Evolutionary conservation across 1,140 invertebrate genomes (phyloP).

Genomic region (Papilio helenus): DNA sequence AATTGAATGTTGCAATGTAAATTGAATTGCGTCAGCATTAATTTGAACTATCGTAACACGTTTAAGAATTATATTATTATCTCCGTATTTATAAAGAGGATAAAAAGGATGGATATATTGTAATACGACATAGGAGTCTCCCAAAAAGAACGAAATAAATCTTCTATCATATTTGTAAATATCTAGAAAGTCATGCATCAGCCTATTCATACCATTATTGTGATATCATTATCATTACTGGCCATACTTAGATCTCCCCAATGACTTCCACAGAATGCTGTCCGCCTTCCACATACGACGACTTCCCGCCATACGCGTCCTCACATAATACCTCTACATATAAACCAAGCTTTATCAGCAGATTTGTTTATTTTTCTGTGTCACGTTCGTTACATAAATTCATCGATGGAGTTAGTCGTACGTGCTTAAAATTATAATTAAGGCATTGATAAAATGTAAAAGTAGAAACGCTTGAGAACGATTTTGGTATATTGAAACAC

Average conservation of each 20-base stretch:
- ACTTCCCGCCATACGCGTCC: too few relatives aligned
- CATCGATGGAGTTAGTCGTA: conserved; percentile 28
- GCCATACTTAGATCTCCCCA: too few relatives aligned
- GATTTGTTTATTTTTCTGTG: conserved; percentile 31
- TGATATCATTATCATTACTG: too few relatives aligned
- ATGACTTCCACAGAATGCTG: too few relatives aligned
- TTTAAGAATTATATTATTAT: not conserved
- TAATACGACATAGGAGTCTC: not conserved
- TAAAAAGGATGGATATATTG: not conserved
- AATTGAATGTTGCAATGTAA: conserved; percentile 6
- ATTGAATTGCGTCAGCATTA: conserved; percentile 22
- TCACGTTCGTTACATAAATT: conserved; percentile 39
- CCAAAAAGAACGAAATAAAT: not conserved
- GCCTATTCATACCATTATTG: too few relatives aligned
- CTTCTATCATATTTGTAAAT: too few relatives aligned
- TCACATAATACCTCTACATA: too few relatives aligned
- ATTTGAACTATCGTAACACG: not conserved
- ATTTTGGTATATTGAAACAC: conserved; percentile 1
- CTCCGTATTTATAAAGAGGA: not conserved
- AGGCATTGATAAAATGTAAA: not conserved
- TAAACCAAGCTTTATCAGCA: not conserved
- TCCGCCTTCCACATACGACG: too few relatives aligned
- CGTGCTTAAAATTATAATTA: too few relatives aligned
- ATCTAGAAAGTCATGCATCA: too few relatives aligned
- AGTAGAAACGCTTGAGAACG: not conserved